Conservation (phyloP, 2,797 vertebrate genomes). For the Sebastes reedi region DNA sequence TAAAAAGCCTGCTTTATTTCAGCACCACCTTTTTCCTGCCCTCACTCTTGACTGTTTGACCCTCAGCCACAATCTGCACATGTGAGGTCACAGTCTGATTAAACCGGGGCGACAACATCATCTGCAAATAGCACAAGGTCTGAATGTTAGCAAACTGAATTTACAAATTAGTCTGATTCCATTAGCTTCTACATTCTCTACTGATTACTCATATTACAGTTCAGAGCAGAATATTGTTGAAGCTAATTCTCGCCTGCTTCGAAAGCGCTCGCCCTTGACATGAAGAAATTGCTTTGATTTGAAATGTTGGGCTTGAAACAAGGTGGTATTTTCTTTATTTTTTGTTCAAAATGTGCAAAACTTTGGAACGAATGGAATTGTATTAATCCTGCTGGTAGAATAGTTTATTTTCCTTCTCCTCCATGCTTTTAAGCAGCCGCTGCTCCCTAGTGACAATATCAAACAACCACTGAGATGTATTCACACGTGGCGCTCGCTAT, state of each 20-base stretch:
- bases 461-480: slow-evolving; percentile 63
- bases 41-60: not conserved
- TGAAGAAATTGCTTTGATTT: slow-evolving; percentile 26
- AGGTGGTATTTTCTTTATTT: not conserved
- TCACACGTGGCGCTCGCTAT: slow-evolving; percentile 58
- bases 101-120: slow-evolving; percentile 1
- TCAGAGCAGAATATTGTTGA: not conserved
- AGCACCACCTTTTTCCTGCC: not conserved
- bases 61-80: not conserved
- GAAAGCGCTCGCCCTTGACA: not conserved
- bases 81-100: not conserved
- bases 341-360: slow-evolving; percentile 9
- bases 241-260: not conserved
- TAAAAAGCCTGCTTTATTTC: slow-evolving; percentile 4
- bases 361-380: slow-evolving; percentile 27
- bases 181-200: not conserved
- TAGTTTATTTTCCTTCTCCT: slow-evolving; percentile 36
- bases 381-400: slow-evolving; percentile 43
- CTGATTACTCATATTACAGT: not conserved
- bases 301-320: slow-evolving; percentile 5
- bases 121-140: not conserved
- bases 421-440: slow-evolving; percentile 41
- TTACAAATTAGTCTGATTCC: not conserved
- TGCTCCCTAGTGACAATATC: slow-evolving; percentile 60
- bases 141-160: not conserved